These are phyloP conservation scores for Dilophus febrilis DNA, from an alignment of 2,888 invertebrate species.

Conservation along the genomic window DNA sequence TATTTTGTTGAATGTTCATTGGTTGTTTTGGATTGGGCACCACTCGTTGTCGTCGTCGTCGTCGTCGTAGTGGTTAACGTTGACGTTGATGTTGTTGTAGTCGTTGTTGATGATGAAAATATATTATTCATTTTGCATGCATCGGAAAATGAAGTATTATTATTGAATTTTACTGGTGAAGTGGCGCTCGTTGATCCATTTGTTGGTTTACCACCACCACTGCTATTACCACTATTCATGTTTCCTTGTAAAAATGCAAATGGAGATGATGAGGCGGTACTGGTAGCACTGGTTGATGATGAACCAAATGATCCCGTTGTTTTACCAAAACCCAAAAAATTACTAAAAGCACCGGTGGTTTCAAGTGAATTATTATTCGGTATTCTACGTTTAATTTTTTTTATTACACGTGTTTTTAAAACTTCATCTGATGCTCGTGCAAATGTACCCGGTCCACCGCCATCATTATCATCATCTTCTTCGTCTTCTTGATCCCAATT, in stretches of 20 bases:
- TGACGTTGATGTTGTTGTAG: not conserved
- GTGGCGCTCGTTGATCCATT: constrained; percentile 14
- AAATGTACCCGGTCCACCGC: constrained; percentile 61
- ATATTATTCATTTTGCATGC: too few relatives aligned
- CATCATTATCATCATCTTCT: constrained; percentile 54
- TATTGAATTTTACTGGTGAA: too few relatives aligned
- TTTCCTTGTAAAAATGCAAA: constrained; percentile 19
- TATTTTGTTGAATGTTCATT: constrained; percentile 31
- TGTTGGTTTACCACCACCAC: not conserved
- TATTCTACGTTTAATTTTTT: constrained; percentile 54
- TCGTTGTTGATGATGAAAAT: not conserved
- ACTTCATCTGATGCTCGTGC: constrained; percentile 47
- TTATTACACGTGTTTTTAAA: constrained; percentile 58
- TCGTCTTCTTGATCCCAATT: too few relatives aligned
- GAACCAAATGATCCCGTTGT: constrained; percentile 3
- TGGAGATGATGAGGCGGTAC: constrained; percentile 16
- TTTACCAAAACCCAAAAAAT: constrained; percentile 19
- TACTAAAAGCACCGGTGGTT: too few relatives aligned
- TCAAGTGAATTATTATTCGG: too few relatives aligned
- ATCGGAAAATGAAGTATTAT: too few relatives aligned
- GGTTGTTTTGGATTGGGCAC: constrained; percentile 17
- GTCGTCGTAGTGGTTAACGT: not conserved
- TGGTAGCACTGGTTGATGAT: constrained; percentile 10
- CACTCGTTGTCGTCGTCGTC: not conserved
- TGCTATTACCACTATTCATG: not conserved